Conservation (phyloP, 2,113 vertebrate species). For the Thalassoma bifasciatum region DNA sequence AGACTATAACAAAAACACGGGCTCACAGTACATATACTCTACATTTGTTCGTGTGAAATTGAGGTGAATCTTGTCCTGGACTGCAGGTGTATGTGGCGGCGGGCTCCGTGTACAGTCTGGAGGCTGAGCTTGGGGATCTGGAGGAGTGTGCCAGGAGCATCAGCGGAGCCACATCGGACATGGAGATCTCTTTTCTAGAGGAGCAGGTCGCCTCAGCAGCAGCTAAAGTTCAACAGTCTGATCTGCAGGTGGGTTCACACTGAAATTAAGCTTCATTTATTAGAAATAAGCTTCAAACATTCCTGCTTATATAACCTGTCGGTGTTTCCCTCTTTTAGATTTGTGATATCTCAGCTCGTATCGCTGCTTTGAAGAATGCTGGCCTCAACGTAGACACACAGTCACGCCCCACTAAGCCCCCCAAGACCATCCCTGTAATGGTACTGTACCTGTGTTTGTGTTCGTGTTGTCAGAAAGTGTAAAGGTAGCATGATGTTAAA, state of each 20-base stretch:
- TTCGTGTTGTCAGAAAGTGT: too few species aligned
- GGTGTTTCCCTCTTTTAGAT: slow-evolving; percentile 79
- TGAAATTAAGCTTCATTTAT: too few species aligned
- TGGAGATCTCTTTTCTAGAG: slow-evolving; percentile 90
- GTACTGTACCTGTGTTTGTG: slow-evolving; percentile 38
- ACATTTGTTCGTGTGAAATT: too few species aligned
- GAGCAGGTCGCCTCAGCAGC: slow-evolving; percentile 95
- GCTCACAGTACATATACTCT: too few species aligned
- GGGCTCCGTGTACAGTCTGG: slow-evolving; percentile 89
- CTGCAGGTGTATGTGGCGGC: slow-evolving; percentile 94
- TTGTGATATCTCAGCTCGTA: slow-evolving; percentile 93
- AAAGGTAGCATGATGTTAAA: too few species aligned
- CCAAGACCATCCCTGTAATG: slow-evolving; percentile 58
- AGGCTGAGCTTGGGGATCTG: slow-evolving; percentile 90
- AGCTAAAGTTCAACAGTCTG: slow-evolving; percentile 93
- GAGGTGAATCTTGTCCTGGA: neutral
- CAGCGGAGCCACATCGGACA: slow-evolving; percentile 84
- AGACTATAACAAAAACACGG: too few species aligned
- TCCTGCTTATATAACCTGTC: neutral
- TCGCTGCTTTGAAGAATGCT: slow-evolving; percentile 92
- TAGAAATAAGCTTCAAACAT: neutral
- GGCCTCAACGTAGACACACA: slow-evolving; percentile 95
- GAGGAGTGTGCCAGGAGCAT: slow-evolving; percentile 90
- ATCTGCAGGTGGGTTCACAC: slow-evolving; percentile 88
- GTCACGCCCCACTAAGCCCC: slow-evolving; percentile 80